These are phyloP conservation scores for Fratercula arctica DNA, from an alignment of 2,797 vertebrate genomes.

Conservation along the genomic window DNA sequence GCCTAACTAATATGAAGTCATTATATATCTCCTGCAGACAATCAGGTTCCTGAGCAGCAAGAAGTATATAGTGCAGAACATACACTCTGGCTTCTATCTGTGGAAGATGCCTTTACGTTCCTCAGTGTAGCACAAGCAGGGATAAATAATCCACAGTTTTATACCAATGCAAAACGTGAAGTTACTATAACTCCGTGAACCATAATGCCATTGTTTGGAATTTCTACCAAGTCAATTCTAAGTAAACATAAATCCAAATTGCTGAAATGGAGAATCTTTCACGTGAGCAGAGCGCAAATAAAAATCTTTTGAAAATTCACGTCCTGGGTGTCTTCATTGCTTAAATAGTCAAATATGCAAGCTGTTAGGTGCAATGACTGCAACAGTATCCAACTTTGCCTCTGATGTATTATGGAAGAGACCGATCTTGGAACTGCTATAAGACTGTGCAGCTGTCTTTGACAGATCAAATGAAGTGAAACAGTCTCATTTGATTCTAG, in stretches of 20 bases:
- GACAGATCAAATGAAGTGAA: not conserved
- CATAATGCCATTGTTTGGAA: not conserved
- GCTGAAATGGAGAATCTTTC: not conserved
- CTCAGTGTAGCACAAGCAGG: not conserved
- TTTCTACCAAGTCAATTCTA: not conserved
- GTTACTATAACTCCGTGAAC: not conserved
- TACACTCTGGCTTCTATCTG: not conserved
- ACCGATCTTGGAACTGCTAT: not conserved
- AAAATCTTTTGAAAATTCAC: not conserved
- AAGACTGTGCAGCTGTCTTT: not conserved
- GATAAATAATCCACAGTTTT: not conserved
- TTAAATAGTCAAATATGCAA: not conserved
- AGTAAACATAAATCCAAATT: not conserved
- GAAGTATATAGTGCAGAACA: not conserved
- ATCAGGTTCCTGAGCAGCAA: not conserved
- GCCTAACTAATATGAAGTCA: not conserved
- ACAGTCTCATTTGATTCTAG: not conserved
- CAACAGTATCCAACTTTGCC: not conserved
- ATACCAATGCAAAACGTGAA: not conserved
- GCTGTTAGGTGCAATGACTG: not conserved
- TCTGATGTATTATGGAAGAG: not conserved
- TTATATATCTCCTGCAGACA: not conserved
- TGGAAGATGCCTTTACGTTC: not conserved
- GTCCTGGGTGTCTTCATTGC: not conserved
- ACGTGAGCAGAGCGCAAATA: rapidly evolving